A percentile compares a stretch with the other conserved stretches of the same genome.
Conservation (phyloP, 2,113 vertebrate genomes). For the Phylloscopus trochilus region DNA sequence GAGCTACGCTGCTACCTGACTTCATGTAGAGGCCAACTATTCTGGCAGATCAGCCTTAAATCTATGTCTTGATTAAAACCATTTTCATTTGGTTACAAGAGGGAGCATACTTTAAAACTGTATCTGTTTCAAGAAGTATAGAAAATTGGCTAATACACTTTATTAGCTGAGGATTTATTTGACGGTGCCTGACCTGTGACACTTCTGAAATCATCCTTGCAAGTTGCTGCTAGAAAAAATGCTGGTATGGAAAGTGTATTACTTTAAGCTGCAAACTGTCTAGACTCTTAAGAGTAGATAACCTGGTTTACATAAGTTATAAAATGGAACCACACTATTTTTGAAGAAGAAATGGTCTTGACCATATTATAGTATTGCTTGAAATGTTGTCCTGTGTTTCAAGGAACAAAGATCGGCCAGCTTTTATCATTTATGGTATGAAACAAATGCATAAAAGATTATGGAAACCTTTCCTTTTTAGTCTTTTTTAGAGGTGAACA, state of each 20-base stretch:
- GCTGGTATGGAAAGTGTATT: neutral
- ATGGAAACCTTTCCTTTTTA: neutral
- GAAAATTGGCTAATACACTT: neutral
- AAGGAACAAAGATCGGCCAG: neutral
- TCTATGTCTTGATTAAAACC: neutral
- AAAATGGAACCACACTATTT: neutral
- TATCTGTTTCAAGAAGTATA: neutral
- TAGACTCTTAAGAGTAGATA: neutral
- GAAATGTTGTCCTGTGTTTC: neutral
- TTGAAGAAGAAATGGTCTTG: neutral
- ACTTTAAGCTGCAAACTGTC: neutral
- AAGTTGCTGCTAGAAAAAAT: neutral
- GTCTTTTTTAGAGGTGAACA: neutral
- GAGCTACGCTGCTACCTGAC: neutral
- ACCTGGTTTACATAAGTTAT: neutral
- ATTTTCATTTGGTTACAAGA: neutral
- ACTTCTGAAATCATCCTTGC: neutral
- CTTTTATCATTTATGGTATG: neutral
- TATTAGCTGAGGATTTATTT: neutral
- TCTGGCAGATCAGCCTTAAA: neutral
- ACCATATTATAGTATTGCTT: neutral
- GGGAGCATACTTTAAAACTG: neutral
- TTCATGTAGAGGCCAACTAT: neutral
- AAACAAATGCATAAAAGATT: neutral
- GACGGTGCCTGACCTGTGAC: accelerated